A percentile compares a stretch with the other conserved stretches of the same genome.
phyloP scores from a whole-genome alignment of 2,888 invertebrate genomes.

The Himalopsyche anomala region DNA sequence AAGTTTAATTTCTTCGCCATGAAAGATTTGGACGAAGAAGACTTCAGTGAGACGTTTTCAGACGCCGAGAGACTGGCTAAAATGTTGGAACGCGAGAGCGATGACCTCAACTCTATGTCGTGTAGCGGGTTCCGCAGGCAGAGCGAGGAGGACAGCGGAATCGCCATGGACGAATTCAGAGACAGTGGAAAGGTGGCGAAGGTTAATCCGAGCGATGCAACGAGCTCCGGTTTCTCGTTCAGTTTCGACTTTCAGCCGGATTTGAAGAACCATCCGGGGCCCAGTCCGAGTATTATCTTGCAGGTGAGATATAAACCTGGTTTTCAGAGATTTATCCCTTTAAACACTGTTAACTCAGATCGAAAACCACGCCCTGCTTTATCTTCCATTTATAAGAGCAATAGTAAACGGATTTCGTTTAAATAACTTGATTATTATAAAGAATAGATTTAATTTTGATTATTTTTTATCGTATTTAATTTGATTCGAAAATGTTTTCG shows the following conservation, averaged over 20 bases:
- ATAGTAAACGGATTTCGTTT: no score
- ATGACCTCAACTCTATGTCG: constrained; percentile 64
- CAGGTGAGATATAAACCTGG: constrained; percentile 77
- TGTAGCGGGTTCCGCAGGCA: no score
- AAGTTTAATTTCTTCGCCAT: constrained; percentile 74
- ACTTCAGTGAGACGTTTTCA: not conserved
- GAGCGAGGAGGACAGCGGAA: not conserved
- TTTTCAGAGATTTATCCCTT: no score
- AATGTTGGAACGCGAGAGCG: constrained; percentile 67
- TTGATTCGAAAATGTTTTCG: no score
- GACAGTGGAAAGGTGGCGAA: not conserved
- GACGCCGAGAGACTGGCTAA: not conserved
- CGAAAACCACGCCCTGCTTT: no score
- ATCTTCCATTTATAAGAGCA: no score
- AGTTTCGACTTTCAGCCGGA: constrained; percentile 90
- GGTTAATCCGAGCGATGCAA: not conserved
- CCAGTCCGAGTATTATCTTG: constrained; percentile 94
- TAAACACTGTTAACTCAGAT: no score
- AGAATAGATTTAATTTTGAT: no score
- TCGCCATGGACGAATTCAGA: not conserved
- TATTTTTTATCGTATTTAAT: no score
- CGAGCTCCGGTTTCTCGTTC: constrained; percentile 49
- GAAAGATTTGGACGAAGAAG: constrained; percentile 73
- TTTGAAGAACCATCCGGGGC: constrained; percentile 89
- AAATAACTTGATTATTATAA: no score